phyloP scores from a whole-genome alignment of 2,113 vertebrate genomes.

The Sinocyclocheilus rhinocerous region DNA sequence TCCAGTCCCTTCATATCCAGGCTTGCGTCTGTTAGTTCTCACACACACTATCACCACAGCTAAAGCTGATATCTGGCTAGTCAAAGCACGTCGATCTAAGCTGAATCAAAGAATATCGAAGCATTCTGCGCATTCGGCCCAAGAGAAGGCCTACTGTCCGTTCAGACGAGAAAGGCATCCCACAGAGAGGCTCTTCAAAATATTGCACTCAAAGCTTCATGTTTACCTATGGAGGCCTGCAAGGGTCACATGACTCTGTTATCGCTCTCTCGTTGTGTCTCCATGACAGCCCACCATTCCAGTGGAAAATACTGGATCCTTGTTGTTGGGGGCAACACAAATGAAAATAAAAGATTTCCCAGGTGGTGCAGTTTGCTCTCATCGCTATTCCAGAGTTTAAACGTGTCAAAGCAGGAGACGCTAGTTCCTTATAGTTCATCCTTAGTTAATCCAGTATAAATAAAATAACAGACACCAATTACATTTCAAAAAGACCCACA shows the following conservation, averaged over 20 bases:
- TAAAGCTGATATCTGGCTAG: conserved; percentile 65
- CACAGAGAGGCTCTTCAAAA: conserved; percentile 65
- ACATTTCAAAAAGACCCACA: conserved; percentile 73
- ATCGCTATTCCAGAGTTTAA: conserved; percentile 51
- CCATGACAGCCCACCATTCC: conserved; percentile 73
- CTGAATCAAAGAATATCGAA: conserved; percentile 68
- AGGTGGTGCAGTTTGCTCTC: conserved; percentile 37
- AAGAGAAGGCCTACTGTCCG: conserved; percentile 40
- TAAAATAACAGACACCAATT: conserved; percentile 75
- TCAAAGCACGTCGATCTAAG: conserved; percentile 71
- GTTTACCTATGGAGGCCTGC: conserved; percentile 65
- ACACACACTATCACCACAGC: conserved; percentile 63
- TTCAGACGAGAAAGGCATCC: conserved; percentile 53
- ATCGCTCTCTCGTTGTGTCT: conserved; percentile 65
- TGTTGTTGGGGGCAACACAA: conserved; percentile 69
- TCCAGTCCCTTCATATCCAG: conserved; percentile 47
- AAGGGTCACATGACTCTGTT: conserved; percentile 69
- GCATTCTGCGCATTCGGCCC: conserved; percentile 63
- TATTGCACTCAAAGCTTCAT: conserved; percentile 81
- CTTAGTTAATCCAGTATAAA: conserved; percentile 80
- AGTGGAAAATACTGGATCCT: conserved; percentile 75
- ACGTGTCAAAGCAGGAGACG: conserved; percentile 66
- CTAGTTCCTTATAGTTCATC: conserved; percentile 65
- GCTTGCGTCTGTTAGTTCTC: conserved; percentile 61
- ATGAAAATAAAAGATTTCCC: conserved; percentile 67